phyloP scores from a whole-genome alignment of 2,888 invertebrate species.

The Metacarcinus magister region DNA sequence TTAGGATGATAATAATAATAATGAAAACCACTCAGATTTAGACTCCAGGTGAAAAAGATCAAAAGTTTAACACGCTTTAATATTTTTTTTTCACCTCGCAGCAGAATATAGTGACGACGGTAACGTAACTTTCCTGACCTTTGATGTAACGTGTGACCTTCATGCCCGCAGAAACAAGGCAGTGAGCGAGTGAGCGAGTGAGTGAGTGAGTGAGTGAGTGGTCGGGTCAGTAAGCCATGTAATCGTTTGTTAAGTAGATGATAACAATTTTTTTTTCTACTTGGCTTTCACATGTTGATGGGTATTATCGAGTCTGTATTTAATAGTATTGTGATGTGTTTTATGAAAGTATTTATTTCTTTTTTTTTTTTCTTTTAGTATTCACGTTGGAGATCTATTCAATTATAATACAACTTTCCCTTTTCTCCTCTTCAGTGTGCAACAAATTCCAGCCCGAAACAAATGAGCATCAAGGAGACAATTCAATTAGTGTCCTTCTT shows the following conservation, averaged over 20 bases:
- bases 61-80: neutral
- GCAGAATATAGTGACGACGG: too few species aligned
- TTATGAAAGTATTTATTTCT: neutral
- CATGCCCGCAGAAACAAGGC: too few species aligned
- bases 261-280: too few species aligned
- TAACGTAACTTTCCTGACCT: too few species aligned
- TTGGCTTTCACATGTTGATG: too few species aligned
- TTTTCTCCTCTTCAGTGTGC: slow-evolving; percentile 1
- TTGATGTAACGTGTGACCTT: too few species aligned
- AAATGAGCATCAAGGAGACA: slow-evolving; percentile 26
- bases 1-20: slow-evolving; percentile 1
- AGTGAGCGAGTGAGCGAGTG: too few species aligned
- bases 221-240: too few species aligned
- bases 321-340: neutral
- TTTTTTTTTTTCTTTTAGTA: neutral
- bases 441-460: neutral
- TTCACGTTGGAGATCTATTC: neutral
- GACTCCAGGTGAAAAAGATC: neutral
- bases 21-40: neutral
- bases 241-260: too few species aligned
- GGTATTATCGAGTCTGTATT: neutral
- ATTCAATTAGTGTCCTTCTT: slow-evolving; percentile 26
- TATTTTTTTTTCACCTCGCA: neutral
- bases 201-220: too few species aligned
- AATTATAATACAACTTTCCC: neutral